Conservation (phyloP, 2,113 vertebrate genomes). For the Vireo altiloquus region DNA sequence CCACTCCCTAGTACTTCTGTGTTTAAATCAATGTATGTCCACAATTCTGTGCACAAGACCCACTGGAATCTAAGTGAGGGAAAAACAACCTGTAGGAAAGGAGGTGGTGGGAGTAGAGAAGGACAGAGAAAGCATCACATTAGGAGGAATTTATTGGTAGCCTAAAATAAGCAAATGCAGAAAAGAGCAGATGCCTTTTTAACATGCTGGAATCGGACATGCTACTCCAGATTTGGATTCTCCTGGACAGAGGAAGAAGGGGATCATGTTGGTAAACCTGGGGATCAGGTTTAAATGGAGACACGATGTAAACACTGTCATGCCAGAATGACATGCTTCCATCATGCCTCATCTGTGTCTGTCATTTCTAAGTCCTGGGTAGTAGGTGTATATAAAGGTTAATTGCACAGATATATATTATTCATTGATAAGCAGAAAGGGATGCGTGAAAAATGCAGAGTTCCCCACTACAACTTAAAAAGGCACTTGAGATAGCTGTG, state of each 20-base stretch:
- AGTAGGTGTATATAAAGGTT: background rate
- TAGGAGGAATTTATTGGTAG: background rate
- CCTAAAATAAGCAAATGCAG: background rate
- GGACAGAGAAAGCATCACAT: background rate
- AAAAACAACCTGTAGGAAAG: background rate
- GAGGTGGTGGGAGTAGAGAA: background rate
- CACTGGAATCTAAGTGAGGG: background rate
- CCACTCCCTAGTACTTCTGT: background rate
- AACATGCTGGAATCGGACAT: rapidly evolving
- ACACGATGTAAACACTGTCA: background rate
- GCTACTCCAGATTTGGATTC: background rate
- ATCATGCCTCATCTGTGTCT: background rate
- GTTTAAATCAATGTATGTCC: background rate
- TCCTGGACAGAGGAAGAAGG: background rate
- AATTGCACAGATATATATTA: background rate
- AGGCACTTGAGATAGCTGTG: background rate
- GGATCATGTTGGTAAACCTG: background rate
- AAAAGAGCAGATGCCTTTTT: background rate
- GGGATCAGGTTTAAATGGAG: background rate
- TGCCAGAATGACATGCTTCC: background rate
- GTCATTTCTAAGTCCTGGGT: background rate
- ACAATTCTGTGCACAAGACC: background rate
- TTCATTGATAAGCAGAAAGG: background rate
- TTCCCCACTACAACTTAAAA: conserved; percentile 11
- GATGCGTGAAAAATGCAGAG: background rate